Percentiles rank a stretch among this genome's conserved stretches.
These are phyloP conservation scores for Polymixis lichenea DNA, from an alignment of 2,888 invertebrate species.

Conservation along the genomic window DNA sequence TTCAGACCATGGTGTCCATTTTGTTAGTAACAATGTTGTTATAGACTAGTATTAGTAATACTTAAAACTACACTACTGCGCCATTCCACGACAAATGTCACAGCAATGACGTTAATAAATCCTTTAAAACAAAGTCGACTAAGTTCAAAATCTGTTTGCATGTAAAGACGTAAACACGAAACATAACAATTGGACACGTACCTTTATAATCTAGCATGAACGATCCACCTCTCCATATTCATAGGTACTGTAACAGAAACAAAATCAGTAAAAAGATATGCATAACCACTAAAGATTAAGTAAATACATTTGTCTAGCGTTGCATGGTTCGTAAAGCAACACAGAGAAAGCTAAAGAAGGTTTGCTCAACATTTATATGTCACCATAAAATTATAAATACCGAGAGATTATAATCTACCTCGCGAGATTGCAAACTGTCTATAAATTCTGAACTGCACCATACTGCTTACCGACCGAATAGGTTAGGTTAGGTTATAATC, in stretches of 20 bases:
- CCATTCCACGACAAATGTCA: no score
- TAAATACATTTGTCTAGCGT: slow-evolving; percentile 58
- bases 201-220: slow-evolving; percentile 36
- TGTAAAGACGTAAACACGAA: not conserved
- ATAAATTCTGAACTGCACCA: no score
- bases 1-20: no score
- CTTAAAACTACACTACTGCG: no score
- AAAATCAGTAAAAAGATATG: slow-evolving; percentile 55
- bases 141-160: slow-evolving; percentile 6
- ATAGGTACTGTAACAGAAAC: slow-evolving; percentile 27
- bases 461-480: no score
- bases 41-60: no score
- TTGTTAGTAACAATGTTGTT: no score
- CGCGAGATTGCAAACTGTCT: no score
- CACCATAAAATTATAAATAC: no score
- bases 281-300: slow-evolving; percentile 66
- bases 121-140: not conserved
- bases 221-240: slow-evolving; percentile 40
- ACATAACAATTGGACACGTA: slow-evolving; percentile 35
- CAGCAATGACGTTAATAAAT: no score
- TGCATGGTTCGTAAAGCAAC: slow-evolving; percentile 25
- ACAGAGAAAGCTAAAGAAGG: slow-evolving; percentile 69
- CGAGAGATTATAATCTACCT: no score
- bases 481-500: no score
- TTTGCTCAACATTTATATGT: slow-evolving; percentile 44